Evolutionary conservation across 2,888 invertebrate genomes (phyloP), one percentile per base, ranked within the genome.

Genomic region (Eupithecia tripunctaria): DNA sequence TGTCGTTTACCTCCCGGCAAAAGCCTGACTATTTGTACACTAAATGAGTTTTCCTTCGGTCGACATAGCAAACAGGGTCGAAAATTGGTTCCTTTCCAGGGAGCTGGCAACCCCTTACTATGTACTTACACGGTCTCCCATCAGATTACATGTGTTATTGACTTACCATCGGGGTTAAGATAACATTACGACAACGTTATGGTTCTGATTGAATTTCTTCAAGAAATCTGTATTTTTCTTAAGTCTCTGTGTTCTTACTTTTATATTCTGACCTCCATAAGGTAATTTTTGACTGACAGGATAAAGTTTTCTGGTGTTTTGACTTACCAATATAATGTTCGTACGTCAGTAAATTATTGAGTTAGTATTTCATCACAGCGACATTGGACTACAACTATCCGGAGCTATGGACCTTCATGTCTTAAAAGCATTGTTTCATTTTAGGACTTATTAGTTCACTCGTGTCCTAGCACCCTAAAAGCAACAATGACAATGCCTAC

Each of bases 51-150:
- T 80, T 72, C 76, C 73, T 69, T 75, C 76, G 72, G 76, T 75
- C 76, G 74, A 74, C 76, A 76, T 72, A 74, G 73, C 70, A 78
- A 80, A 80, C 78, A 77, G 63, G 70, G 72, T 71, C 74, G 78
- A 79, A 82, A 82, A 84, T 82, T 84, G 81, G 78, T 79, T 81
- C 79, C 73, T 79, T 78, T 75, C 75, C 78, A 25, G 56, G 21
- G 12, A 56, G 25, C 21, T 56, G 25, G 25, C 51, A 51, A 51
- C 51, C 51, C 21, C 3, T 12, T 21, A 12, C 25, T 56, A 25
- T 56, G 25, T 56, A 56, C 56, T 25, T 14, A 56, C 25, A 25
- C 25, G 12, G 78, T 67, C 66, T 74, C 67, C 71, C 70, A 78
- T 79, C 78, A 78, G 73, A 77, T 75, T 80, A 76, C 77, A 76